Base-by-base conservation (phyloP, 2,113 vertebrate genomes). In the Phaethon lepturus region DNA sequence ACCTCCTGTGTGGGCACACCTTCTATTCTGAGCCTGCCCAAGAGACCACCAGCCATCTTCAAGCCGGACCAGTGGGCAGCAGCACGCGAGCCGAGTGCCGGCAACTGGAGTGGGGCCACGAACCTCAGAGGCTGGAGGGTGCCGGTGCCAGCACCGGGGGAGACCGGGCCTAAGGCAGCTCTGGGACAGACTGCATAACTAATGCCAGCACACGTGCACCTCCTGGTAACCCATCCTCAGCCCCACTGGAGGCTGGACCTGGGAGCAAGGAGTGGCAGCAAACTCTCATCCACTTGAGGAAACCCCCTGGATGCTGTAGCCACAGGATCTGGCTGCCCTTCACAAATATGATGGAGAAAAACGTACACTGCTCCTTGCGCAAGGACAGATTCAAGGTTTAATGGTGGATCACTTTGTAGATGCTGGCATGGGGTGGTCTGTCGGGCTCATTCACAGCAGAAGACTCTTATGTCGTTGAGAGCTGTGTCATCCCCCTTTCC, bases 331-430 rank as follows among this genome's bases (percentile, higher is more conserved):
- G 19, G 10, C 25, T 72, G 42, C 17, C 11, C 11, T 40, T 56
- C 40, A 26, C 87, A 72, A 75, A 52, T 6, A 6, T 24, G 18
- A 35, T 2, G 5, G 11, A 81, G 53, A 71, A 82, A 83, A 55
- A 38, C 2, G 10, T 25, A 59, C 53, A 13, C 38, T 18, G 13
- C 13, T 59, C 1, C 31, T 64, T 12, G 20, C 69, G 25, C 74
- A 77, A 83, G 73, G 10, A 56, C 33, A 88, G 31, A 81, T 64
- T 68, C 16, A 88, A 81, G 28, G 22, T 95, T 92, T 96, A 94
- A 77, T 92, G 31, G 53, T 56, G 10, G 33, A 56, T 56, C 25
- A 20, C 49, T 72, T 33, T 59, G 72, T 50, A 26, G 44, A 22
- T 47, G 40, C n/a, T 45, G 38, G 6, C 56, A 23, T 16, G 18